Conservation (phyloP, 2,797 vertebrate genomes). For the Meriones psammophilus region DNA sequence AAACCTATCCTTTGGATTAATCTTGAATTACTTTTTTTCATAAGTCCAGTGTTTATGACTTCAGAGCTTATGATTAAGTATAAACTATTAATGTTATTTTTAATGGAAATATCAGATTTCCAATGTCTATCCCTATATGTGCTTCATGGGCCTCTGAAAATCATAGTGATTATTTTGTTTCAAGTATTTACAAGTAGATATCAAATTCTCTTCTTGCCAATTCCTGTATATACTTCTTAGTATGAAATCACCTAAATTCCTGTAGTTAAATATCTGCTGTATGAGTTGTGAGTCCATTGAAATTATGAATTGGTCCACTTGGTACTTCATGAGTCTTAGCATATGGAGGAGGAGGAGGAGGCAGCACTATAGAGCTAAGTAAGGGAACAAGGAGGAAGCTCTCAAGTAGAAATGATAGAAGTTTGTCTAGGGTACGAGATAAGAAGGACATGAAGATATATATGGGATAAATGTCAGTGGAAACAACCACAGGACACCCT, state of each 20-base stretch:
- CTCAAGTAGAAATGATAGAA: neutral
- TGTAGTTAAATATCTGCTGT: neutral
- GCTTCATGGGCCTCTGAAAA: neutral
- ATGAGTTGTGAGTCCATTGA: neutral
- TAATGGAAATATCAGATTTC: neutral
- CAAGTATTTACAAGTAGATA: conserved; percentile 8
- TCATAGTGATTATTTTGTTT: neutral
- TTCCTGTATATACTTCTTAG: conserved; percentile 14
- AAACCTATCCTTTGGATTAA: neutral
- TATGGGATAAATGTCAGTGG: neutral
- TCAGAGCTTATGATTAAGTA: neutral
- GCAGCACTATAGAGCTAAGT: neutral
- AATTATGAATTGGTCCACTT: neutral
- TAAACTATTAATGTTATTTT: neutral
- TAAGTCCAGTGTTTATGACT: neutral
- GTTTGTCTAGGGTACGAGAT: neutral
- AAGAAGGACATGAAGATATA: neutral
- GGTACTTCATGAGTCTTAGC: neutral
- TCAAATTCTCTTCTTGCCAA: neutral
- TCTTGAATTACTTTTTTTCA: neutral
- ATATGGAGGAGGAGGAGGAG: neutral
- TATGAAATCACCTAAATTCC: neutral
- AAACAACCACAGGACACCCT: neutral
- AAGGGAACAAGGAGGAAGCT: neutral
- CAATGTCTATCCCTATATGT: neutral